Conservation (phyloP, 2,888 invertebrate genomes). For the Lycophotia porphyrea region DNA sequence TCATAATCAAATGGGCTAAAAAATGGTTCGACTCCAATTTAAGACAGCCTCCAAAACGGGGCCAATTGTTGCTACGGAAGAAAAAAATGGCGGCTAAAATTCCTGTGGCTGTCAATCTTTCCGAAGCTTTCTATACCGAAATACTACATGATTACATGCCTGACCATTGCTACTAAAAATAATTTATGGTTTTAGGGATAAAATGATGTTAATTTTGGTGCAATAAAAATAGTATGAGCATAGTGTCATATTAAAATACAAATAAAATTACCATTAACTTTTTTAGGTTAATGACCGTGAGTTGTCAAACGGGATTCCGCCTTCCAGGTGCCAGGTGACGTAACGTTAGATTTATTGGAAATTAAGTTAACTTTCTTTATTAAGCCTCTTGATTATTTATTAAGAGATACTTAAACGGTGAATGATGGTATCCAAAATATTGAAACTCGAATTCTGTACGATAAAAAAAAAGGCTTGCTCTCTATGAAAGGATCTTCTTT, state of each 20-base stretch:
- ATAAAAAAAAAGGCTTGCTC: too few species aligned
- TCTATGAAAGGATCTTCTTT: not conserved
- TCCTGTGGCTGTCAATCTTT: not conserved
- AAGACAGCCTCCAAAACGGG: slow-evolving; percentile 7
- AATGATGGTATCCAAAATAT: not conserved
- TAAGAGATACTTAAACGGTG: not conserved
- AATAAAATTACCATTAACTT: slow-evolving; percentile 44
- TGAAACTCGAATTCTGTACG: not conserved
- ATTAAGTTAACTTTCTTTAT: slow-evolving; percentile 6
- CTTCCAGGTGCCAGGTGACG: slow-evolving; percentile 26
- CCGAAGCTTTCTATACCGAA: not conserved
- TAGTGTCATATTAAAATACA: slow-evolving; percentile 31
- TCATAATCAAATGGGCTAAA: not conserved
- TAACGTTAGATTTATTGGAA: slow-evolving; percentile 27
- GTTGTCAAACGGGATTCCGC: slow-evolving; percentile 25
- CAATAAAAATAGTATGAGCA: slow-evolving; percentile 11
- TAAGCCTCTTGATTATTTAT: not conserved
- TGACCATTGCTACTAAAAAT: slow-evolving; percentile 3
- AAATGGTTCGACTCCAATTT: not conserved
- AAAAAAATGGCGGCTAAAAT: slow-evolving; percentile 3
- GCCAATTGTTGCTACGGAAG: not conserved
- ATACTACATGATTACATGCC: not conserved
- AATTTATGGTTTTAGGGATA: slow-evolving; percentile 13
- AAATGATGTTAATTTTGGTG: not conserved
- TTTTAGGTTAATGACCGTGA: slow-evolving; percentile 42